Evolutionary conservation across 2,113 vertebrate genomes (phyloP).

Genomic region (Semicossyphus pulcher): DNA sequence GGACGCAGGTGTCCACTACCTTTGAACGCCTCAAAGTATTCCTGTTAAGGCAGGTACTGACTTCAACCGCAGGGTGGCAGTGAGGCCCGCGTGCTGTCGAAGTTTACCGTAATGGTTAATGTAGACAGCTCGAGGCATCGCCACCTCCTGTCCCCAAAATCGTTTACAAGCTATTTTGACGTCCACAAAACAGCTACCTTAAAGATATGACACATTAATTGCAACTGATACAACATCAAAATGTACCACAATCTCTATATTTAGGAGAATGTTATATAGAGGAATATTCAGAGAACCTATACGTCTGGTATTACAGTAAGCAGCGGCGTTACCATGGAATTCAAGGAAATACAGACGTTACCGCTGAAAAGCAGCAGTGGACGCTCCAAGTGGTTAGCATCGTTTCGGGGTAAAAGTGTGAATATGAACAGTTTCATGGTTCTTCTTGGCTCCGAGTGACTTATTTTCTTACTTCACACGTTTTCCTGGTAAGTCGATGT

Average conservation of each 20-base stretch:
- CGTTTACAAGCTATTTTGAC: background rate
- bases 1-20: constrained; percentile 50
- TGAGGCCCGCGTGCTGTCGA: background rate
- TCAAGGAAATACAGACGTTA: constrained; percentile 69
- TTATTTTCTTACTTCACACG: background rate
- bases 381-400: background rate
- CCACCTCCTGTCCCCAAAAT: background rate
- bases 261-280: background rate
- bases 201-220: background rate
- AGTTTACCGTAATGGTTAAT: constrained; percentile 58
- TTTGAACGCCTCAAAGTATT: constrained; percentile 2
- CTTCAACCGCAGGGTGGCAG: constrained; percentile 51
- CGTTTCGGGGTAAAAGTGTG: background rate
- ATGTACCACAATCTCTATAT: background rate
- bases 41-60: background rate
- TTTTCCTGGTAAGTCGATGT: constrained; percentile 31
- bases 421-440: background rate
- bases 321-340: constrained; percentile 74
- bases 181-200: background rate
- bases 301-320: constrained; percentile 42
- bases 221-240: fast-evolving
- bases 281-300: background rate
- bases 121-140: background rate
- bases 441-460: background rate
- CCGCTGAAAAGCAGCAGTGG: constrained; percentile 23